Base-by-base conservation (phyloP, 2,113 vertebrate species). In the Phalacrocorax brasilianus region DNA sequence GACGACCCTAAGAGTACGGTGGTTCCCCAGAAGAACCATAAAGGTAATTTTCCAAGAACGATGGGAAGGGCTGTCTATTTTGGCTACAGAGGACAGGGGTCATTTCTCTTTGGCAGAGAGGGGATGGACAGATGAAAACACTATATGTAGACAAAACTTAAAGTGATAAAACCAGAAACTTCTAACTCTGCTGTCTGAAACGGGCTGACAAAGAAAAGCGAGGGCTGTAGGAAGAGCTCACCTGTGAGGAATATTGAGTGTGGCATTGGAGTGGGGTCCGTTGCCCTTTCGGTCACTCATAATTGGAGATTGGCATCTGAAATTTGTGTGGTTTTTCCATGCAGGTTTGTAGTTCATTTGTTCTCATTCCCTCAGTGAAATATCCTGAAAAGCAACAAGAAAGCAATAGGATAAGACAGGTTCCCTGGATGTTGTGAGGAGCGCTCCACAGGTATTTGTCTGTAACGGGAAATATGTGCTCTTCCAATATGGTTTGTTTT, bases 321-420 rank as follows among this genome's bases (percentile, higher is more conserved):
- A 92, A 76, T 27, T 7, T 35, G 44, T 61, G 55, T 73, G 33
- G 27, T 70, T 79, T 88, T 62, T 2, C 71, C 4, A 0, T 61
- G 67, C 38, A 35, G 75, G 66, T 72, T 88, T 91, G 79, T 91
- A 88, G 58, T 66, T 73, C 53, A 91, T 91, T 91, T 96, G 75
- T 92, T 86, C 80, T 79, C 18, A 24, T 92, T 91, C 40, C 63
- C 88, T 83, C 40, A 47, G 58, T 65, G 75, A 83, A 88, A 83
- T 30, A 72, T 33, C 58, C 53, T 68, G 58, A 28, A 83, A 91
- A 76, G 82, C 81, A 89, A 42, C 49, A 80, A 14, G 65, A 94
- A 84, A 82, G 45, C 56, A 92, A 68, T 52, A 59, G 62, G 66
- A 4, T 92, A 21, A 61, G 71, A 85, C 79, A 88, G 82, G 62